Percentiles rank a stretch among this genome's conserved stretches.
Conservation (phyloP, 2,888 invertebrate species). For the Sipha maydis region DNA sequence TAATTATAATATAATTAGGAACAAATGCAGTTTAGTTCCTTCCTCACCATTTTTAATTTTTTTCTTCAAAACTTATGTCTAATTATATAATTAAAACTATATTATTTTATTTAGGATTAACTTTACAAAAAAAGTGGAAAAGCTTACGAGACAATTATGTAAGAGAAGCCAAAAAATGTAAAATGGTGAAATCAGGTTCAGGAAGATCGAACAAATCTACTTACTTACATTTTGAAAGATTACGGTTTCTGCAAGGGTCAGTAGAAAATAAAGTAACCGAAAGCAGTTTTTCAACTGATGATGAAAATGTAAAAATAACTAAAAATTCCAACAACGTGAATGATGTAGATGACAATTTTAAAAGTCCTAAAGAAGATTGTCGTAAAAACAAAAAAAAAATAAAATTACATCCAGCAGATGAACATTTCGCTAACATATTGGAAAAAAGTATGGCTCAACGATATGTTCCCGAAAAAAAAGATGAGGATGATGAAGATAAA, state of each 20-base stretch:
- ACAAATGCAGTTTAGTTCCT: too few relatives aligned
- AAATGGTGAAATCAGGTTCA: constrained; percentile 27
- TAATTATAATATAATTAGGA: too few relatives aligned
- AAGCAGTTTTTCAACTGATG: too few relatives aligned
- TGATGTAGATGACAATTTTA: constrained; percentile 15
- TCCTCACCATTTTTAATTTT: too few relatives aligned
- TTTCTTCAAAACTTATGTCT: too few relatives aligned
- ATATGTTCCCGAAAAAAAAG: background rate
- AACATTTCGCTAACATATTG: too few relatives aligned
- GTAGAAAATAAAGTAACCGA: too few relatives aligned
- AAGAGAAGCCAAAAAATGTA: constrained; percentile 22
- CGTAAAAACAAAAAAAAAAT: constrained; percentile 21
- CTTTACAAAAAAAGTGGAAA: constrained; percentile 33
- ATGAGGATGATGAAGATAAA: constrained; percentile 16
- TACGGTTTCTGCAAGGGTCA: constrained; percentile 19
- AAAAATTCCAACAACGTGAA: background rate
- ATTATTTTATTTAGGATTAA: too few relatives aligned
- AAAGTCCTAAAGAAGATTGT: constrained; percentile 12
- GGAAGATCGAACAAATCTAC: constrained; percentile 19
- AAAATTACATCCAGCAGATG: constrained; percentile 23
- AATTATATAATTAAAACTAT: constrained; percentile 29
- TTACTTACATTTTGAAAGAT: constrained; percentile 16
- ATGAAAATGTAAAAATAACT: too few relatives aligned
- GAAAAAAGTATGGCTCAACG: too few relatives aligned
- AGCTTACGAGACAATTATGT: constrained; percentile 22